Evolutionary conservation across 2,888 invertebrate genomes (phyloP).

Genomic region (Rhaphigaster nebulosa): DNA sequence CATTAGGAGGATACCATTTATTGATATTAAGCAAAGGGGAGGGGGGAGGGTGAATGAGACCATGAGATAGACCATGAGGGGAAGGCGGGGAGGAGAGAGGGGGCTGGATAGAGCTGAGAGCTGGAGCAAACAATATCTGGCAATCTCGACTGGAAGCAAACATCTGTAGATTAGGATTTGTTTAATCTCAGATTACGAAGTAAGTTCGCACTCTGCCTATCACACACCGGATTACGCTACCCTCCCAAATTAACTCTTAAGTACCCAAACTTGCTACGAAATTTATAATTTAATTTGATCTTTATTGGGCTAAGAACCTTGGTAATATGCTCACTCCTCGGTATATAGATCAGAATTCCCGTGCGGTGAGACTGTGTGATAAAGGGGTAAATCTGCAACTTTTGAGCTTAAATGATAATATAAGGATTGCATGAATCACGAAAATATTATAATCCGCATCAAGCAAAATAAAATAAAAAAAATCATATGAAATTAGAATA

Average conservation of each 20-base stretch:
- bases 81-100: neutral
- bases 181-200: conserved; percentile 6
- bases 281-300: conserved; percentile 19
- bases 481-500: too few species aligned
- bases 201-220: neutral
- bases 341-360: neutral
- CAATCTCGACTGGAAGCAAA: neutral
- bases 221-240: neutral
- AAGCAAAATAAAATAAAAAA: too few species aligned
- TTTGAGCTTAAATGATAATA: neutral
- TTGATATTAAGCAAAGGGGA: neutral
- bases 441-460: too few species aligned
- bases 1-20: neutral
- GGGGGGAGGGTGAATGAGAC: neutral
- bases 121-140: conserved; percentile 1
- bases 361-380: neutral
- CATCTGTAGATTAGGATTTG: conserved; percentile 30
- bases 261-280: neutral
- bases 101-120: neutral
- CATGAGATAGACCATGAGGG: neutral
- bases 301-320: neutral
- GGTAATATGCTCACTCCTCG: neutral
- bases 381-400: neutral
- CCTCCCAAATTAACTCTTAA: neutral
- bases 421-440: neutral